phyloP scores from a whole-genome alignment of 1,140 invertebrate genomes.

The Hycleus phaleratus region DNA sequence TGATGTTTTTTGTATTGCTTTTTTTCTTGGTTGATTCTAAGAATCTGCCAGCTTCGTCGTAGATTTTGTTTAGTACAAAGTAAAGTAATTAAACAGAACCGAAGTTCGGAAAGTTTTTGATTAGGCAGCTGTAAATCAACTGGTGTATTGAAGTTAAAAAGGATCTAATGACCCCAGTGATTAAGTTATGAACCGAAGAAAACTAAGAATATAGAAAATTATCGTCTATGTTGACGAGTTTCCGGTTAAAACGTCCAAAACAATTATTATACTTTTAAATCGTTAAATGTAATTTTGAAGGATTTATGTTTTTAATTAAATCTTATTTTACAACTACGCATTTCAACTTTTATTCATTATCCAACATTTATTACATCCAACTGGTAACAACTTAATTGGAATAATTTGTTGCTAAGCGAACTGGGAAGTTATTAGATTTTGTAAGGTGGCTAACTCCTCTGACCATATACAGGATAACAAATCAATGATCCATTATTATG shows the following conservation, averaged over 20 bases:
- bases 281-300: conserved; percentile 13
- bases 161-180: conserved; percentile 27
- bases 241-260: conserved; percentile 5
- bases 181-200: conserved; percentile 26
- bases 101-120: conserved; percentile 30
- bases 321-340: conserved; percentile 8
- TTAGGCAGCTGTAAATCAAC: conserved; percentile 31
- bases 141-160: conserved; percentile 27
- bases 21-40: conserved; percentile 7
- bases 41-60: conserved; percentile 10
- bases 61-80: conserved; percentile 23
- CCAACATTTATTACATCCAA: conserved; percentile 6
- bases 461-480: no score
- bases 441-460: not conserved
- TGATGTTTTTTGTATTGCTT: not conserved
- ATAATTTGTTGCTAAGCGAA: conserved; percentile 2
- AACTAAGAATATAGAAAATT: conserved; percentile 12
- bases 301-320: conserved; percentile 16
- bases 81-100: conserved; percentile 30
- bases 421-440: not conserved
- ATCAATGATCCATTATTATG: no score
- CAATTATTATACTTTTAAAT: conserved; percentile 13
- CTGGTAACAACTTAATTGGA: conserved; percentile 6
- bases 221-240: conserved; percentile 12
- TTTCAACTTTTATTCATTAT: conserved; percentile 13